Conservation (phyloP, 2,113 vertebrate species). For the Leiothrix lutea region DNA sequence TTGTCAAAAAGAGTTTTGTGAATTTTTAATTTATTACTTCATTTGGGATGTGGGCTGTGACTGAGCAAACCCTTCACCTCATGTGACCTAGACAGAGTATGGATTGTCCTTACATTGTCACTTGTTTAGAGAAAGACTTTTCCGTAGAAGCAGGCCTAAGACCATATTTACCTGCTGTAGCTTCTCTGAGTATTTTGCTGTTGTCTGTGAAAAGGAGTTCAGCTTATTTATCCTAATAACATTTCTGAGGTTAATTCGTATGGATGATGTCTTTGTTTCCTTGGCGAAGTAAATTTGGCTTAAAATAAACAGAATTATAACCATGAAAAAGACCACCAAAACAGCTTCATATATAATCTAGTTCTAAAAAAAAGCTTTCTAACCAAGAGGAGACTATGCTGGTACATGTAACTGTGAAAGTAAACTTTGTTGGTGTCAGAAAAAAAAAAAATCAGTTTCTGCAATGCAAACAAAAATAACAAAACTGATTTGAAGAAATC, state of each 20-base stretch:
- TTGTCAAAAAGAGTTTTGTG: neutral
- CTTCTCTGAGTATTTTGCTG: neutral
- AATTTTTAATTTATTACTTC: neutral
- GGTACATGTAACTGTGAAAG: neutral
- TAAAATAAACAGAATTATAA: neutral
- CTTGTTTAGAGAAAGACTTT: neutral
- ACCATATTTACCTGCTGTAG: neutral
- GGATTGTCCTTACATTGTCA: neutral
- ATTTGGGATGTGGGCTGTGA: neutral
- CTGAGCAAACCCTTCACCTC: neutral
- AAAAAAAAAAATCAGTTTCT: neutral
- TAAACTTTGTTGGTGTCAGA: neutral
- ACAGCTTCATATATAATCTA: neutral
- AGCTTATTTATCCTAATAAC: neutral
- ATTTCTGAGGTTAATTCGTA: neutral
- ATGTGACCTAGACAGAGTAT: neutral
- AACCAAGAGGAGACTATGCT: neutral
- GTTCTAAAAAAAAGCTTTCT: neutral
- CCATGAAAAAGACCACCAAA: accelerated
- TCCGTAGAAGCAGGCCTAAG: neutral
- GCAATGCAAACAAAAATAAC: neutral
- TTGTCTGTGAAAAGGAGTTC: neutral
- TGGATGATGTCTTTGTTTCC: neutral
- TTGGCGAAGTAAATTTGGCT: neutral
- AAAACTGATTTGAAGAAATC: neutral